Evolutionary conservation across 2,888 invertebrate species (phyloP).

Genomic region (Eucera pruinosa): DNA sequence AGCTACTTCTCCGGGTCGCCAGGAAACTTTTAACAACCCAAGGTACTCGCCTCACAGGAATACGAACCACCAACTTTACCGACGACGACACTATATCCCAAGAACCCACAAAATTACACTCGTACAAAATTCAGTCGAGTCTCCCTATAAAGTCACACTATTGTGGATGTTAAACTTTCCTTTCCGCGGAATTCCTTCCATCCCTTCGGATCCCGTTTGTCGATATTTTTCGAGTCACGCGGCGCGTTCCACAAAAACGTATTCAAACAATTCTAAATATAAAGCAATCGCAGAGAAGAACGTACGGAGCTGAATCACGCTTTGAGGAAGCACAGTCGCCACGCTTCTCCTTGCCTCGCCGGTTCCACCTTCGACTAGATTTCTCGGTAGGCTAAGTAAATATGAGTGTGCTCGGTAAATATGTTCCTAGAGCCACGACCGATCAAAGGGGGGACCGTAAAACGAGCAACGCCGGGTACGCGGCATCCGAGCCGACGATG

Average conservation of each 20-base stretch:
- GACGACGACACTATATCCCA: too few species aligned
- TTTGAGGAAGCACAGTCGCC: neutral
- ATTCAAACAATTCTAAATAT: too few species aligned
- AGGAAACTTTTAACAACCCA: conserved; percentile 1
- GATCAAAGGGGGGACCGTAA: conserved; percentile 34
- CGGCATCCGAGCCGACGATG: conserved; percentile 56
- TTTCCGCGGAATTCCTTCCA: too few species aligned
- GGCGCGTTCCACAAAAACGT: too few species aligned
- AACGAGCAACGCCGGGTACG: conserved; percentile 19
- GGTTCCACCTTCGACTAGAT: neutral
- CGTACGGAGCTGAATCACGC: conserved; percentile 12
- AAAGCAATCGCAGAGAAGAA: conserved; percentile 18
- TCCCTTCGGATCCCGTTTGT: neutral
- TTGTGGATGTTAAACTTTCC: neutral
- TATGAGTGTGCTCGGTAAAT: too few species aligned
- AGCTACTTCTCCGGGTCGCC: conserved; percentile 5
- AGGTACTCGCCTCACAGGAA: conserved; percentile 3
- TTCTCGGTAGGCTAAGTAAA: neutral
- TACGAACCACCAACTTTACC: conserved; percentile 19
- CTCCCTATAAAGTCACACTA: neutral
- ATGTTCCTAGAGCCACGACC: neutral
- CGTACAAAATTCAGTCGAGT: neutral
- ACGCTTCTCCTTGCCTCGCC: neutral
- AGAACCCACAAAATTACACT: too few species aligned
- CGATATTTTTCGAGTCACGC: neutral